Evolutionary conservation across 2,113 vertebrate genomes (phyloP), one percentile per base, ranked within the genome.

Genomic region (Andinoacara biseriatus): DNA sequence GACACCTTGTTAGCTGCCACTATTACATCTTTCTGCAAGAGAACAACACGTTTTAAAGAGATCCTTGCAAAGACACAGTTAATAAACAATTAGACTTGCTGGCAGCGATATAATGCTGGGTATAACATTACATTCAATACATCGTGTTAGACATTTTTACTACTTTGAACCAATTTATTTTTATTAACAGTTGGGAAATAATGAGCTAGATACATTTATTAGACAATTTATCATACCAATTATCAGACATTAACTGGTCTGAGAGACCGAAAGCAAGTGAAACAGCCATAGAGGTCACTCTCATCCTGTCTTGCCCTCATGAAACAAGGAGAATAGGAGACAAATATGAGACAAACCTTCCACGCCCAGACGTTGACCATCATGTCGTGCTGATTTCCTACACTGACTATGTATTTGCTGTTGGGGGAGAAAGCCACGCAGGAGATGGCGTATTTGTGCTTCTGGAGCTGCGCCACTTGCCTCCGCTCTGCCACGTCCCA

Each of bases 311-410:
- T 54, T 54, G 17, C 3, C 49, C 49, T 7, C 18, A 8, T 54
- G 17, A 7, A 17, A 14, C 11, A 26, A 20, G 17, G 17, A 60
- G 10, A 29, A 22, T 26, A 46, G 59, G 17, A 31, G 0, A 10
- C 59, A 24, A 14, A 58, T 10, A 3, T 3, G 31, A 20, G 2
- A 84, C 82, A 15, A 74, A 86, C 84, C 97, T 99, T 99, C 98
- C 98, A 99, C 1, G 96, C 96, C 98, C 98, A 99, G 67, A 99
- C 97, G 0, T 97, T 98, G 91, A 99, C 96, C 67, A 98, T 97
- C 98, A 99, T 99, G 95, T 99, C 98, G 13, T 99, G 96, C 90
- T 99, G 98, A 94, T 98, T 98, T 1, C 98, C 98, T 93, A 99
- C 98, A 0, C 97, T 99, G 85, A 99, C 98, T 0, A 99, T 97